Base-by-base conservation (phyloP, 2,113 vertebrate species). In the Martes martes region DNA sequence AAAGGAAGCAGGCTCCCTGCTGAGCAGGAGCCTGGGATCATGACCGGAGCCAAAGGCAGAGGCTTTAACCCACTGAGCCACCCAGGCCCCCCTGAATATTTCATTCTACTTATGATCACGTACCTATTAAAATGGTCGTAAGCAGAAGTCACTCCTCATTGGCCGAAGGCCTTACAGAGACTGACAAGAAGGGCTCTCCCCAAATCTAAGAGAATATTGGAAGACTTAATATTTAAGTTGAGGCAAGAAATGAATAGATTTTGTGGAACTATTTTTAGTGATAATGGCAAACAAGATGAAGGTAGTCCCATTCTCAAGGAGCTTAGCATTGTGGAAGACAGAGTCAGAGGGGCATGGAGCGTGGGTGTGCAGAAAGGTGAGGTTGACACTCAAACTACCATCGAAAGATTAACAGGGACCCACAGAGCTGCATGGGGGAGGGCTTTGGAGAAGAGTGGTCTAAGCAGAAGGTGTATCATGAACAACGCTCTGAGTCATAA, bases 381-480 rank as follows among this genome's bases (percentile, higher is more conserved):
- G 65, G n/a, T 24, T n/a, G 23, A 16, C 24, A 0, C 28, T 0
- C 13, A 78, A 28, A 57, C 4, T 0, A 0, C 55, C 14, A 0
- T 3, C 2, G 1, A 7, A 45, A 23, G 11, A 7, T 47, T 11
- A 23, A 15, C 0, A 13, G 50, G 39, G 33, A 3, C n/a, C 16
- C 2, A 7, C 83, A 61, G 36, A 28, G 3, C 24, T 14, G 26
- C 5, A 10, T 26, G 50, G 39, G 39, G n/a, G 7, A 4, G 5
- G 5, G 42, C 67, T 67, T 76, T 45, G 57, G 18, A 69, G 74
- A 61, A 45, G 14, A 74, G 16, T 31, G 39, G 21, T 78, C 28
- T 9, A 42, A 76, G 61, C 28, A 57, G 59, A 67, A 57, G 13
- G 2, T 36, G 4, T 23, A 63, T 52, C 45, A 7, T 6, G 45